Base-by-base conservation (phyloP, 2,888 invertebrate genomes). In the Dynastes tityus region DNA sequence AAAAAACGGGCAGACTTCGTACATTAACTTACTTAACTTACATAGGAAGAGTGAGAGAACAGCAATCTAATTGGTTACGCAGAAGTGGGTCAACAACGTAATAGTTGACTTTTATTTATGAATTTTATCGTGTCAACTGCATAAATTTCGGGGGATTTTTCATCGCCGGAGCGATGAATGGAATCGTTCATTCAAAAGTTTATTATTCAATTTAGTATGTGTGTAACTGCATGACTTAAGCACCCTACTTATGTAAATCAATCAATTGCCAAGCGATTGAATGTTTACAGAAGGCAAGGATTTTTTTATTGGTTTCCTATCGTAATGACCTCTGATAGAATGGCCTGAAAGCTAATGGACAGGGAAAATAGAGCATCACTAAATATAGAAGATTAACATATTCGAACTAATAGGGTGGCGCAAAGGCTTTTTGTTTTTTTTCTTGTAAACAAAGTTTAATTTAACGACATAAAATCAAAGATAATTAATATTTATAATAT, bases 51-150 rank as follows among this genome's bases (percentile, higher is more conserved):
- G 45, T 4, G 67, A 49, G 27, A 45, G 16, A 49, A 32, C 9
- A 37, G n/a, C 16, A 32, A 49, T 16, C 32, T 58, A 73, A 73
- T 73, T 73, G 73, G 58, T 73, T 73, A 61, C 58, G 73, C 40
- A 61, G 61, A 73, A 73, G 58, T 73, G 73, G 73, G 73, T 73
- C 73, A 73, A 73, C 73, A 73, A 58, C 73, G 61, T 73, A 73
- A 73, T 73, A 40, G 61, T 73, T 73, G 58, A 73, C 73, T 73
- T 58, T 73, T 73, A 55, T 73, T 58, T 53, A 16, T 45, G 49
- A 61, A 73, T 68, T 53, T 11, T 29, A 32, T 63, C 29, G 29
- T 68, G 68, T 73, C 58, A 73, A 58, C 58, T 40, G 58, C 58
- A 73, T 40, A 58, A 73, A 71, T 71, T 71, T 71, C 37, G 49